Evolutionary conservation across 2,888 invertebrate genomes (phyloP), one percentile per base, ranked within the genome.

Genomic region (Apoda limacodes): DNA sequence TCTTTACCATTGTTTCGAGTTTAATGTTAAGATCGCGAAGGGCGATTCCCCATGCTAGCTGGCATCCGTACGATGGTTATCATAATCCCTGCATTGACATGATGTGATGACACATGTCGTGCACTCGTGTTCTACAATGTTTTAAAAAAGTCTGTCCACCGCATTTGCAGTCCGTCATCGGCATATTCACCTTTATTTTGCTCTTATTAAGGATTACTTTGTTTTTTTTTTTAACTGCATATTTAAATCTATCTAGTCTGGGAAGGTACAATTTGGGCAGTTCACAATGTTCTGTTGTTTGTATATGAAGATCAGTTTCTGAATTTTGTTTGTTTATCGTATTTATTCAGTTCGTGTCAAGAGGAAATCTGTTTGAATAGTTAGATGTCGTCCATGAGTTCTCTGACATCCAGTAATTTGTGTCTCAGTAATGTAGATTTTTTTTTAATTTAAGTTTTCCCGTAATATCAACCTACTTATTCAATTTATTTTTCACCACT

Each of bases 71-170:
- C 75, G 80, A 78, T 78, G 66, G 78, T 76, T 78, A 80, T 80
- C 80, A 76, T 80, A 80, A 80, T 80, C 80, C 76, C 69, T 63
- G 67, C 76, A 76, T 76, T 76, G 78, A 80, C 72, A 65, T 75
- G 70, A 80, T 80, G 80, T 80, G 80, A 80, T 74, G 80, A 80
- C 80, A 80, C 78, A 80, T 80, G 78, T 78, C 80, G 75, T 66
- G 67, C 52, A 53, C 60, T 67, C 67, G 70, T 63, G 69, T 62
- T 69, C 61, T 66, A 71, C 69, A 78, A 74, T 68, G 67, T 56
- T 70, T 65, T 64, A 62, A 71, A 69, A 71, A 61, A n/a, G 58
- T 55, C 48, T 42, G 39, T 45, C 38, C 43, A 39, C 40, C 27
- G 37, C 40, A 36, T 44, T 40, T 43, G 33, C 32, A 30, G 45